Evolutionary conservation across 2,888 invertebrate genomes (phyloP), one percentile per base, ranked within the genome.

Genomic region (Lasioglossum villosulum): DNA sequence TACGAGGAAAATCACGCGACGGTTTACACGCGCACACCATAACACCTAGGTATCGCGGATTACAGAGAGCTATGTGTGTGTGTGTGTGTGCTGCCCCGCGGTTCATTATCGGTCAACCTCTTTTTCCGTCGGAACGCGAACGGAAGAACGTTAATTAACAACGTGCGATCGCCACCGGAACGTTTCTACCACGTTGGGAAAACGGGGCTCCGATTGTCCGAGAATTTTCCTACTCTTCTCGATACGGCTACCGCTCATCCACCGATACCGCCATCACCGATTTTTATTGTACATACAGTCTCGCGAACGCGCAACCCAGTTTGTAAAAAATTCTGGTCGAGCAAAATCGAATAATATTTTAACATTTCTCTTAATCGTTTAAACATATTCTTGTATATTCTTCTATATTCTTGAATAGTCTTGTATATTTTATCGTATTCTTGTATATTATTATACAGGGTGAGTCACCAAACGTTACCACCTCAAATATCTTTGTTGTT

Each of bases 1-100:
- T 3, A 16, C 52, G 52, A 39, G 63, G 66, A 45, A 76, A 72
- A 84, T 78, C 79, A 78, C 75, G 63, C 70, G 80, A 63, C 82
- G 16, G 27, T 72, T 71, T 42, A 27, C 70, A 34, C 59, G 10
- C n/a, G 1, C 59, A 27, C 59, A 14, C 1, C 27, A 30, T 63
- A 63, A 63, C n/a, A 1, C 6, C 12, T 16, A 16, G 14, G 27
- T 12, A 30, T 27, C 27, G 59, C 59, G 59, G 16, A 63, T 63
- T 16, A 63, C 59, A 14, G 59, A 30, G 59, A 10, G 8, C 1
- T 23, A 23, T 8, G 42, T 34, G 52, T 8, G 42, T 42, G 42
- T 37, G 37, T 48, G 48, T 19, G 16, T 10, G 48, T n/a, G n/a
- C 59, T 42, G 45, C 45, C 45, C 45, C 59, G 59, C 59, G 59